Evolutionary conservation across 2,888 invertebrate species (phyloP), one percentile per base, ranked within the genome.

Genomic region (Timandra comae): DNA sequence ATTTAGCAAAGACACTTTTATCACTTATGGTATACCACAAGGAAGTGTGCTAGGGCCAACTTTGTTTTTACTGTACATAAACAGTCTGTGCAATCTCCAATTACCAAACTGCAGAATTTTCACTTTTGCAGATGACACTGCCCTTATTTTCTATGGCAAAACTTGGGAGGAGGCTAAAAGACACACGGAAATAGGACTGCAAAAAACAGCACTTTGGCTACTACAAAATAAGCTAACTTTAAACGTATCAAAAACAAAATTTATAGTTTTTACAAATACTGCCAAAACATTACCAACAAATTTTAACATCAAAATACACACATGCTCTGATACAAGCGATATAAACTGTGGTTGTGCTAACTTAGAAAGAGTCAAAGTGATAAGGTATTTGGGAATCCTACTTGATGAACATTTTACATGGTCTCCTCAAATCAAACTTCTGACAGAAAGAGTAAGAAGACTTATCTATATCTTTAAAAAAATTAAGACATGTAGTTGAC

Each of bases 401-500:
- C 26, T 32, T 11, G 20, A 10, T 9, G 27, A 28, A 13, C 3
- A 7, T 7, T 2, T 21, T 21, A 8, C 7, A 7, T 21, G 21
- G 21, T 21, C 7, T 7, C 2, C 8, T 8, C 21, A 21, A 21
- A 4, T 21, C 7, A 8, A 21, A 7, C 21, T n/a, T n/a, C 21
- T 21, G 7, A 21, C 2, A 21, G 7, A 7, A 7, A 7, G 21
- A 3, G 21, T 35, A 9, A n/a, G 46, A 6, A 37, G 27, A 12
- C n/a, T 37, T 1, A 32, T 25, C 5, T 41, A 23, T 19, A 29
- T 35, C 10, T 39, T 39, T 8, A 39, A 38, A 28, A 27, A n/a
- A n/a, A n/a, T n/a, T n/a, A n/a, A n/a, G n/a, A n/a, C n/a, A n/a
- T n/a, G n/a, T n/a, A n/a, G n/a, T n/a, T n/a, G n/a, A n/a, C n/a